Base-by-base conservation (phyloP, 2,888 invertebrate genomes). In the Nemurella pictetii region DNA sequence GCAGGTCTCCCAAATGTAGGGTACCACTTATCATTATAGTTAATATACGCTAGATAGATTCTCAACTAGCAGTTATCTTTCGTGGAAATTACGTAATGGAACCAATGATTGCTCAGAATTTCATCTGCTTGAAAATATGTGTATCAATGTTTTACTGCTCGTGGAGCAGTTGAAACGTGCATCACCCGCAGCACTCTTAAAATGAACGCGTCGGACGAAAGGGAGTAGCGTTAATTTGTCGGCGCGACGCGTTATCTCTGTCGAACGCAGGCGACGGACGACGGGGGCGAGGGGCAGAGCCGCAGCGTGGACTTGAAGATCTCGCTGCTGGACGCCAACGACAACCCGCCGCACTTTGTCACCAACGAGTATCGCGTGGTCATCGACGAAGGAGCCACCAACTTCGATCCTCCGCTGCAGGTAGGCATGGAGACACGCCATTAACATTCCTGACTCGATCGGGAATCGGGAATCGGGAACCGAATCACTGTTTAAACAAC, bases 181-280 rank as follows among this genome's bases (percentile, higher is more conserved):
- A n/a, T n/a, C n/a, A n/a, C n/a, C n/a, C n/a, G n/a, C n/a, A 55
- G 15, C 55, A 15, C 15, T 55, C 9, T 12, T 55, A 55, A 55
- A 55, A 55, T 9, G 55, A 55, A 55, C 9, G 9, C 15, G 55
- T 55, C 55, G 15, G 55, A 12, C 55, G 9, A 55, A 55, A 55
- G 15, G 9, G 15, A 55, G 15, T 12, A 12, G 55, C 9, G 55
- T 55, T 15, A 55, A 55, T 55, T 55, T 12, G n/a, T n/a, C n/a
- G n/a, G n/a, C n/a, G n/a, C n/a, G n/a, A n/a, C n/a, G n/a, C 75
- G 75, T 73, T 55, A 83, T 82, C 80, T 9, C 28, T 85, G 26
- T n/a, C n/a, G n/a, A n/a, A n/a, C n/a, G 26, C 89, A 96, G 95
- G 97, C 97, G 0, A 96, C 95, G 15, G 98, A 98, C 87, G 95